Percentiles rank a stretch among this genome's conserved stretches.
Evolutionary conservation across 2,888 invertebrate species (phyloP).

Genomic region (Teleogryllus oceanicus): DNA sequence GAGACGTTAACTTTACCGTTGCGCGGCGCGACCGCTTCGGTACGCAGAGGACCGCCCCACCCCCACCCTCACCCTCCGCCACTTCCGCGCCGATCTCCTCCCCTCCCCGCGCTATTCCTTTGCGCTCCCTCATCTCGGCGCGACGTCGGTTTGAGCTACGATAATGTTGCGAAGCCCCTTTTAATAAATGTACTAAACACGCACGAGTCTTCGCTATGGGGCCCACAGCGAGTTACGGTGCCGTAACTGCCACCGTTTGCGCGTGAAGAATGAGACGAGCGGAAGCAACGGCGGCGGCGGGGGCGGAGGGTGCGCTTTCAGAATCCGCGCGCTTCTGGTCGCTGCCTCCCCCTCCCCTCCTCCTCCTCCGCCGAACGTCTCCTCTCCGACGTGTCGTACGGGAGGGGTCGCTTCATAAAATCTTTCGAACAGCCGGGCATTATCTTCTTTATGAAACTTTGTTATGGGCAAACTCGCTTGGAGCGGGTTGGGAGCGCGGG

Average conservation of each 20-base stretch:
- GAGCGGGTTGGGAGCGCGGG: not conserved
- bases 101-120: not conserved
- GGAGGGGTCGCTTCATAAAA: conserved; percentile 8
- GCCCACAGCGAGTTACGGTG: not conserved
- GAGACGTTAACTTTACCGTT: too few species aligned
- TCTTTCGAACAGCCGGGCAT: conserved; percentile 18
- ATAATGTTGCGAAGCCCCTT: not conserved
- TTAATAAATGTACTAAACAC: conserved; percentile 10
- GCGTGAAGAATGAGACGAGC: not conserved
- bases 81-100: too few species aligned
- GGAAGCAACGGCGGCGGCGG: too few species aligned
- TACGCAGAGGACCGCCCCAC: too few species aligned
- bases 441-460: conserved; percentile 18
- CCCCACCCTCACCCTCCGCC: not conserved
- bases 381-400: conserved; percentile 3
- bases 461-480: conserved; percentile 1
- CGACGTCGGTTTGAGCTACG: not conserved
- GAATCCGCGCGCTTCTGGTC: too few species aligned
- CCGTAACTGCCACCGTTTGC: not conserved
- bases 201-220: not conserved
- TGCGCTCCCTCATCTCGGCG: not conserved
- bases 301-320: too few species aligned
- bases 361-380: not conserved
- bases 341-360: not conserved
- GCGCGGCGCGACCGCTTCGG: too few species aligned